These are phyloP conservation scores for Suricata suricatta DNA, from an alignment of 2,113 vertebrate species.

Conservation along the genomic window DNA sequence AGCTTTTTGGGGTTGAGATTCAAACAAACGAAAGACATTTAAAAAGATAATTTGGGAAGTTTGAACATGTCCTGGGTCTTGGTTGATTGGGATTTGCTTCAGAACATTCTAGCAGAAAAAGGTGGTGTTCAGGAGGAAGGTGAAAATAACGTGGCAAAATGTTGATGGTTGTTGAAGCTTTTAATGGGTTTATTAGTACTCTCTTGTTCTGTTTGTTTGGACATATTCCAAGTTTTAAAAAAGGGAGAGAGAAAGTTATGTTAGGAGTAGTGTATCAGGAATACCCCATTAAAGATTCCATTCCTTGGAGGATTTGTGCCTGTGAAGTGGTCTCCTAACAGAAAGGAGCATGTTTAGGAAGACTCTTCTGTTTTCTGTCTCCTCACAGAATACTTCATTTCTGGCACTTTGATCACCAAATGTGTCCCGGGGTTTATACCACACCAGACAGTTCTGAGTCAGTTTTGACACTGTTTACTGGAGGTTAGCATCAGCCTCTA, in stretches of 20 bases:
- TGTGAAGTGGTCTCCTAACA: not conserved
- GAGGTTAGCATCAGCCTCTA: not conserved
- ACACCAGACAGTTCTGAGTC: not conserved
- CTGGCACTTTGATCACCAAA: not conserved
- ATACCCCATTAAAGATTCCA: not conserved
- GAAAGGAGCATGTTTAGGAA: not conserved
- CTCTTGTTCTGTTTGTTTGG: not conserved
- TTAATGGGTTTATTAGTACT: not conserved
- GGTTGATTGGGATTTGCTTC: not conserved
- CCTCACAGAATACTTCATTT: not conserved
- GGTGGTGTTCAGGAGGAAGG: not conserved
- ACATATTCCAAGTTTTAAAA: conserved; percentile 8
- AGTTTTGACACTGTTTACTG: not conserved
- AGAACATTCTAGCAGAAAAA: conserved; percentile 18
- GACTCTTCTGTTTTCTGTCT: not conserved
- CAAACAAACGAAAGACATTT: conserved; percentile 17
- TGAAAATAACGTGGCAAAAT: not conserved
- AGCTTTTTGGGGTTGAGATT: not conserved
- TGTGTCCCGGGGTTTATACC: not conserved
- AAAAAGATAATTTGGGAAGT: conserved; percentile 29
- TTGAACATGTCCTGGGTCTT: not conserved
- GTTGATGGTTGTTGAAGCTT: not conserved
- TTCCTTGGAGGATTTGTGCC: not conserved
- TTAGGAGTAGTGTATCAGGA: not conserved
- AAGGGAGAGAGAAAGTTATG: not conserved